Percentiles rank a stretch among this genome's conserved stretches.
Conservation (phyloP, 2,113 vertebrate genomes). For the Zonotrichia leucophrys region DNA sequence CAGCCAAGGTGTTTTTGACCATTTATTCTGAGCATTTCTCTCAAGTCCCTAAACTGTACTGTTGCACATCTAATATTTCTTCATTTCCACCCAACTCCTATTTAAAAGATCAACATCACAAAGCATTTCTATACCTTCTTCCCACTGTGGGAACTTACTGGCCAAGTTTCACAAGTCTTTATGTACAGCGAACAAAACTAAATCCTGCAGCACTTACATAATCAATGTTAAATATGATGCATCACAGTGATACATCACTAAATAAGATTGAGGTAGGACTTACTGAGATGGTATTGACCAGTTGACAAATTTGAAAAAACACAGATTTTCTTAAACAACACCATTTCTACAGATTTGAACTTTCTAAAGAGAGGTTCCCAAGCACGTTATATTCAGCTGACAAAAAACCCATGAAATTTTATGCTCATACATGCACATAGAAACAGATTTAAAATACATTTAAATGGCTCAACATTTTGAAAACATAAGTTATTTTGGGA, state of each 20-base stretch:
- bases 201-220: not conserved
- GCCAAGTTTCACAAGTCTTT: not conserved
- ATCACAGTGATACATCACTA: not conserved
- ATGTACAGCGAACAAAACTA: not conserved
- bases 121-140: not conserved
- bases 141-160: not conserved
- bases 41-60: not conserved
- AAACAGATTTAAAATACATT: not conserved
- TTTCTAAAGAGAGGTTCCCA: not conserved
- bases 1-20: not conserved
- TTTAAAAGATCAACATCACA: not conserved
- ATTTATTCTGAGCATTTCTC: not conserved
- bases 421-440: not conserved
- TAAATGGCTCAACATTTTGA: not conserved
- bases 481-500: not conserved
- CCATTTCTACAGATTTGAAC: not conserved
- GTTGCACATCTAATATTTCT: not conserved
- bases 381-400: not conserved
- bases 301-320: not conserved
- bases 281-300: not conserved
- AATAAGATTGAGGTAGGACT: not conserved
- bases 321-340: not conserved
- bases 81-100: not conserved
- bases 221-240: not conserved
- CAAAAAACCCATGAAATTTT: not conserved